Evolutionary conservation across 2,113 vertebrate genomes (phyloP).

Genomic region (human): GRCh38 chr15:88306001-88306500

Average conservation of each 20-base stretch:
- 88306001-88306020: neutral
- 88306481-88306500: neutral
- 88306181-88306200: neutral
- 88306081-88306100: neutral
- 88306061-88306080: neutral
- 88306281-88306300: neutral
- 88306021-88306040: neutral
- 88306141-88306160: neutral
- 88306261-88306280: neutral
- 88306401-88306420: neutral
- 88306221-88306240: neutral
- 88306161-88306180: neutral
- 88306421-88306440: neutral
- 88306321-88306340: neutral
- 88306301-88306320: neutral
- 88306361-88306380: neutral
- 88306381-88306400: neutral
- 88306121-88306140: neutral
- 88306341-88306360: neutral
- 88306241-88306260: neutral
- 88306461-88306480: neutral
- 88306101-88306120: neutral
- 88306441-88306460: neutral
- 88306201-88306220: accelerated
- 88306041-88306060: neutral